phyloP scores from a whole-genome alignment of 2,797 vertebrate genomes.

The Chrysolophus pictus region DNA sequence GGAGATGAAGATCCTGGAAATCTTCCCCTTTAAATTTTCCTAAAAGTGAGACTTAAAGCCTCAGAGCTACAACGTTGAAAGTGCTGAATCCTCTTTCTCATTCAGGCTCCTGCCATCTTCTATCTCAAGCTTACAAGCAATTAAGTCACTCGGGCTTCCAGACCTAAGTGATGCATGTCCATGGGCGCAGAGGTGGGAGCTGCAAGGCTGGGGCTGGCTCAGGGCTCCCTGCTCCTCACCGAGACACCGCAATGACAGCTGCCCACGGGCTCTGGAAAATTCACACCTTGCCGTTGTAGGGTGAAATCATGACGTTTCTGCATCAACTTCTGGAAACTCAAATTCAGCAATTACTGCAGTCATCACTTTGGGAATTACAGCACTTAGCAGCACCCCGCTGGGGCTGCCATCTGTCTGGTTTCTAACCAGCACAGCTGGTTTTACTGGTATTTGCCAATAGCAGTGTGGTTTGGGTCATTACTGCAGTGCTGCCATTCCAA shows the following conservation, averaged over 20 bases:
- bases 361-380: slow-evolving; percentile 49
- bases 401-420: slow-evolving; percentile 62
- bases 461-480: slow-evolving; percentile 38
- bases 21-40: background rate
- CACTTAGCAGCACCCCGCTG: slow-evolving; percentile 6
- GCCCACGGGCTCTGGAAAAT: background rate
- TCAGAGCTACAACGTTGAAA: background rate
- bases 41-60: background rate
- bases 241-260: background rate
- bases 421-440: slow-evolving; percentile 62
- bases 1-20: background rate
- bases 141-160: background rate
- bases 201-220: background rate
- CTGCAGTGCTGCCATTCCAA: background rate
- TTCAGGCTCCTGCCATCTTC: background rate
- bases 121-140: background rate
- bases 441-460: slow-evolving; percentile 65
- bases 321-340: slow-evolving; percentile 28
- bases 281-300: background rate
- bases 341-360: slow-evolving; percentile 56
- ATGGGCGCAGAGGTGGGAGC: background rate
- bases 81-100: background rate
- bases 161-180: background rate
- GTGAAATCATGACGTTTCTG: slow-evolving; percentile 26
- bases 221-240: background rate